A percentile compares a stretch with the other conserved stretches of the same genome.
Conservation (phyloP, 2,888 invertebrate genomes). For the Itoplectis maculator region DNA sequence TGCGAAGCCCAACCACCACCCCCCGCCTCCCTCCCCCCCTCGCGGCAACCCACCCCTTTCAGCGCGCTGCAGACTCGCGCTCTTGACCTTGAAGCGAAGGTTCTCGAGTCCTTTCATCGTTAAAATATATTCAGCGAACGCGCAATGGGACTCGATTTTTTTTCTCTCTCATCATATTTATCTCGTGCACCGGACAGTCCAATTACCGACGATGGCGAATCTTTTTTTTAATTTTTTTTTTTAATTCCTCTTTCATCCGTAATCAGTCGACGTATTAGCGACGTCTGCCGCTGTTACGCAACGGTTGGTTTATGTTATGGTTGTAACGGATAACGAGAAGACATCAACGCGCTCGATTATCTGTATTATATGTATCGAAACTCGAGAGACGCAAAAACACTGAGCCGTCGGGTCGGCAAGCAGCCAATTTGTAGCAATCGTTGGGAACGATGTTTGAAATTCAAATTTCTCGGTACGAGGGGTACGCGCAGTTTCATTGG, state of each 20-base stretch:
- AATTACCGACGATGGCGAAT: conserved; percentile 24
- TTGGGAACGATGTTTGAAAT: conserved; percentile 70
- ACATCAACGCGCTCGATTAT: conserved; percentile 51
- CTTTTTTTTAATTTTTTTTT: background rate
- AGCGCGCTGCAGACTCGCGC: conserved; percentile 39
- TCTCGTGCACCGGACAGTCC: conserved; percentile 40
- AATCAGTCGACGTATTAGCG: conserved; percentile 52
- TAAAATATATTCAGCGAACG: conserved; percentile 24
- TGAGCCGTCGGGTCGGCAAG: conserved; percentile 55
- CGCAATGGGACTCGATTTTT: conserved; percentile 26
- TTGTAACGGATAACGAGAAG: conserved; percentile 51
- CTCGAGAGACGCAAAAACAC: conserved; percentile 15
- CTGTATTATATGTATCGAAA: conserved; percentile 46
- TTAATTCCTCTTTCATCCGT: background rate
- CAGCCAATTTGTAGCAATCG: conserved; percentile 73
- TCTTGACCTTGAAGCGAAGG: conserved; percentile 57
- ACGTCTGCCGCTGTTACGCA: conserved; percentile 12
- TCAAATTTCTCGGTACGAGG: conserved; percentile 66
- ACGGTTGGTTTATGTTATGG: conserved; percentile 55
- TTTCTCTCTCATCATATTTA: conserved; percentile 35
- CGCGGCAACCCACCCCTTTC: too few species aligned
- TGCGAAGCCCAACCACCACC: conserved; percentile 5
- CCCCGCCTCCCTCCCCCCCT: too few species aligned
- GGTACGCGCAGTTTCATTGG: conserved; percentile 36
- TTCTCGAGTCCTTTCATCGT: conserved; percentile 42